Conservation (phyloP, 2,888 invertebrate genomes). For the Coelinius sp. region DNA sequence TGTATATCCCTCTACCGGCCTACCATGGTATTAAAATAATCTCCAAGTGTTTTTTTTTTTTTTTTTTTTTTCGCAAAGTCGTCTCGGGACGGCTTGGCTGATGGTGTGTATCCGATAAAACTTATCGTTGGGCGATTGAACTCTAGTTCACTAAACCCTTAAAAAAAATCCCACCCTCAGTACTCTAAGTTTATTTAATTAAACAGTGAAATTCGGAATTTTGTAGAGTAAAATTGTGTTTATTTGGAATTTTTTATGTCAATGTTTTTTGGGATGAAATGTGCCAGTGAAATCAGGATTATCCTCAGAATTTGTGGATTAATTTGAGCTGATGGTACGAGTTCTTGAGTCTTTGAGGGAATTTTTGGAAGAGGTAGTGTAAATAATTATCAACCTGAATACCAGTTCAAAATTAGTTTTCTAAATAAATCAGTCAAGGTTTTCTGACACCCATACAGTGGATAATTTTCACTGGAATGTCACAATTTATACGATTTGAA, state of each 20-base stretch:
- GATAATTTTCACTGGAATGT: too few relatives aligned
- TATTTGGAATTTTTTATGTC: neutral
- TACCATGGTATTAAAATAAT: neutral
- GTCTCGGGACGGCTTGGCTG: slow-evolving; percentile 8
- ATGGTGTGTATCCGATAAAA: neutral
- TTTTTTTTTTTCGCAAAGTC: too few relatives aligned
- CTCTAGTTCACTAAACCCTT: neutral
- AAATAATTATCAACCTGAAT: neutral
- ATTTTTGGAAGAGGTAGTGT: neutral
- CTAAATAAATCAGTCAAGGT: neutral
- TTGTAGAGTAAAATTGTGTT: too few relatives aligned
- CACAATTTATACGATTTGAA: neutral
- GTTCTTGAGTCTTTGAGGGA: neutral
- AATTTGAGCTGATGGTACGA: neutral
- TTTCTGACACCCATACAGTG: too few relatives aligned
- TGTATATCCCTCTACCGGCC: neutral
- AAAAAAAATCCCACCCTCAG: neutral
- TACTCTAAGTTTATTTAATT: neutral
- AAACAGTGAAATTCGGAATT: neutral
- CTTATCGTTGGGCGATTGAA: neutral
- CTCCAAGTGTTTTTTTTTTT: neutral
- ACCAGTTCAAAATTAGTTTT: neutral
- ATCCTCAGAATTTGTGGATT: neutral
- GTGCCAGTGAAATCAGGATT: neutral
- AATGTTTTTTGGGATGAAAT: neutral